Percentiles rank a stretch among this genome's conserved stretches.
Conservation (phyloP, 1,140 invertebrate genomes). For the Drosophila paulistorum region DNA sequence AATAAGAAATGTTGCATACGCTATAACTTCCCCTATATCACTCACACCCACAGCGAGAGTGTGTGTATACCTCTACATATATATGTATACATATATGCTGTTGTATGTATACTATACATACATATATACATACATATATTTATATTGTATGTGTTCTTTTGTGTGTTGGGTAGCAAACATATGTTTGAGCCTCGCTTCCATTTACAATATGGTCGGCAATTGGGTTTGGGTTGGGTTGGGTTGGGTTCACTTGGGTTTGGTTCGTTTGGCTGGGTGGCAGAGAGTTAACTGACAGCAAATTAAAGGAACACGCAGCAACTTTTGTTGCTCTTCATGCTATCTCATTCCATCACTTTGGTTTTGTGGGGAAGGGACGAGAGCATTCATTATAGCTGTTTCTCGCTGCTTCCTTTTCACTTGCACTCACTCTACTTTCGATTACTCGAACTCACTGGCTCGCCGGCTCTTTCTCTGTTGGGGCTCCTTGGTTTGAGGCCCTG, state of each 20-base stretch:
- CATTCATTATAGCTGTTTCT: neutral
- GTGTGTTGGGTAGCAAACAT: slow-evolving; percentile 62
- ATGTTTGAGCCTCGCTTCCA: slow-evolving; percentile 67
- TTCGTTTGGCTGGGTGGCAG: neutral
- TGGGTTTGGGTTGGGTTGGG: neutral
- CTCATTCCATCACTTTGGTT: slow-evolving; percentile 10
- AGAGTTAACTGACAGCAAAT: slow-evolving; percentile 50
- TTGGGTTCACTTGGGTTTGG: neutral
- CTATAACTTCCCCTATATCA: neutral
- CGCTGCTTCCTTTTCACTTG: neutral
- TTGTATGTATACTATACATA: slow-evolving; percentile 26
- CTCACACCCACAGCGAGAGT: neutral
- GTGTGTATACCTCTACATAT: slow-evolving; percentile 7
- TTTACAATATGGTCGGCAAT: slow-evolving; percentile 62
- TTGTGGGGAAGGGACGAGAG: neutral
- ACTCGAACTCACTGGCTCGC: slow-evolving; percentile 3
- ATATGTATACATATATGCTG: slow-evolving; percentile 6
- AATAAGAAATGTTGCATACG: neutral
- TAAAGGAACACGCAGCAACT: slow-evolving; percentile 46
- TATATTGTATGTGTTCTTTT: slow-evolving; percentile 27
- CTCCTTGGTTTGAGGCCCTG: slow-evolving; percentile 38
- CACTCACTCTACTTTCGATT: slow-evolving; percentile 10
- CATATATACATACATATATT: neutral
- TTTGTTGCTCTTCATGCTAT: slow-evolving; percentile 16
- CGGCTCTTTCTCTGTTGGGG: neutral